Percentiles rank a stretch among this genome's conserved stretches.
phyloP scores from a whole-genome alignment of 2,888 invertebrate species.

The Julus scandinavius region DNA sequence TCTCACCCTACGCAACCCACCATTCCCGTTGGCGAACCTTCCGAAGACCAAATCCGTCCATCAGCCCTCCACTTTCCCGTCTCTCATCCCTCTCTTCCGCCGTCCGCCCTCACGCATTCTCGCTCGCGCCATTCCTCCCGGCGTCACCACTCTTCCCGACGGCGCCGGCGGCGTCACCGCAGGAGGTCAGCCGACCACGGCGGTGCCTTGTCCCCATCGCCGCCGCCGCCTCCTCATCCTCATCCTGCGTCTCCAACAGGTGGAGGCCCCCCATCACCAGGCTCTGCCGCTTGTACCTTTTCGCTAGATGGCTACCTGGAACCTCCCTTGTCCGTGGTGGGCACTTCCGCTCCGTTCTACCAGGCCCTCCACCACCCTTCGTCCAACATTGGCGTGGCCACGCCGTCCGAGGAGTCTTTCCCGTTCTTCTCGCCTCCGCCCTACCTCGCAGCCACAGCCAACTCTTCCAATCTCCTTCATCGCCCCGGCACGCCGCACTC shows the following conservation, averaged over 20 bases:
- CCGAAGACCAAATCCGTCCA: conserved; percentile 43
- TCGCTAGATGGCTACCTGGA: conserved; percentile 88
- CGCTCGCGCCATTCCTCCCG: not conserved
- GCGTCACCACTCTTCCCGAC: conserved; percentile 20
- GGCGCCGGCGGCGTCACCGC: conserved; percentile 25
- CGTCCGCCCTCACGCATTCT: conserved; percentile 7
- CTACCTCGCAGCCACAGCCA: conserved; percentile 64
- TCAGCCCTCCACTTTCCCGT: conserved; percentile 3
- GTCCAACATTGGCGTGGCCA: conserved; percentile 69
- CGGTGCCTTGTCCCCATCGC: not conserved
- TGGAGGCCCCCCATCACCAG: conserved; percentile 63
- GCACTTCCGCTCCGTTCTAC: conserved; percentile 57
- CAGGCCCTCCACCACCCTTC: conserved; percentile 74
- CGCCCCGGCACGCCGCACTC: conserved; percentile 58
- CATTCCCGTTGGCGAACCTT: conserved; percentile 44
- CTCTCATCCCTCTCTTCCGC: conserved; percentile 35
- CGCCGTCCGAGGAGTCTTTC: conserved; percentile 74
- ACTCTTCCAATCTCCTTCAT: conserved; percentile 55
- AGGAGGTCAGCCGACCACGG: not conserved
- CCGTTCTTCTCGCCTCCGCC: conserved; percentile 88
- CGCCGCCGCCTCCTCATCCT: conserved; percentile 41
- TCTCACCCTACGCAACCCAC: conserved; percentile 69
- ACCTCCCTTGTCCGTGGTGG: conserved; percentile 75
- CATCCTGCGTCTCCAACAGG: conserved; percentile 54
- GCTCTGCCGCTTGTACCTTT: conserved; percentile 84